Evolutionary conservation across 2,797 vertebrate genomes (phyloP), one percentile per base, ranked within the genome.

Genomic region (Amazona finschi): DNA sequence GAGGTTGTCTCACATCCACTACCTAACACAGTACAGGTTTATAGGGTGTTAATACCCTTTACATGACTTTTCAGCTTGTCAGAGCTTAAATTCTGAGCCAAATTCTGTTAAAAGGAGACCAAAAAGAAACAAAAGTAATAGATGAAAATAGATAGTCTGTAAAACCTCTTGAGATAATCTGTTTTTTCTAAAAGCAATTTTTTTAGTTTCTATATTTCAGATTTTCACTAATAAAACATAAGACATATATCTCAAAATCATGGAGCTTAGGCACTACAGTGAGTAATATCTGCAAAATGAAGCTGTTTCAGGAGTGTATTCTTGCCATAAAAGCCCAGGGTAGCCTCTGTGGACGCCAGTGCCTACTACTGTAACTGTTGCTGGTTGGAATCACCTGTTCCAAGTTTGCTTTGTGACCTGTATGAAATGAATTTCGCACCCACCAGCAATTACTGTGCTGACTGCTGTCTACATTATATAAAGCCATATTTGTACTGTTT

Each of bases 251-350:
- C 89, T 53, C 57, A 57, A 61, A 89, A 6, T 71, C 19, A 12
- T 15, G 28, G 21, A 85, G 27, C 41, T 80, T 73, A 67, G 38
- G 49, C 52, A 77, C 67, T 89, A 46, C 7, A 61, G 71, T 79
- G 64, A 76, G 60, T 66, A 90, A 53, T 87, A 87, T 65, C 75
- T 66, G 58, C 28, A 84, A 87, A 87, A 92, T 81, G 43, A 93
- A 85, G 66, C 52, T 5, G 4, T 84, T 91, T 92, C 55, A 87
- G 49, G 66, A 38, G 50, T 75, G 16, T 16, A n/a, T 50, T 15
- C 22, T 69, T 87, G 53, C 25, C 55, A 75, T 46, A 66, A 41
- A 67, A 93, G 6, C 21, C 39, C 14, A 31, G 36, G 10, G 12
- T 33, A 69, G 5, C 53, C n/a, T 77, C 61, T 80, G 22, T 39